Conservation (phyloP, 2,797 vertebrate genomes). For the Gephyroberyx darwinii region DNA sequence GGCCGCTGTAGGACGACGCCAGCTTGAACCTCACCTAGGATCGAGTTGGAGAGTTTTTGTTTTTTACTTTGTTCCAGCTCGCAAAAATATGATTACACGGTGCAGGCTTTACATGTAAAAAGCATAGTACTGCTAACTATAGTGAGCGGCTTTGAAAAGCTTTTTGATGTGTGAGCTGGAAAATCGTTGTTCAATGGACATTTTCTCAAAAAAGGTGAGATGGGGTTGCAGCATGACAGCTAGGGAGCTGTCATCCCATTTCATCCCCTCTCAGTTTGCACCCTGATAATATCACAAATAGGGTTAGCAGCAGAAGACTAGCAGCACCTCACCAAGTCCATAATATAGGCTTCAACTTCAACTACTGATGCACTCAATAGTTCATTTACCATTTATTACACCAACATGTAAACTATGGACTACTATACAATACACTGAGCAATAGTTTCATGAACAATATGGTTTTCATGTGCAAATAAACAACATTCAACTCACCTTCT, state of each 20-base stretch:
- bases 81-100: not conserved
- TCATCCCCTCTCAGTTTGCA: constrained; percentile 3
- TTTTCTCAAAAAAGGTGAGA: not conserved
- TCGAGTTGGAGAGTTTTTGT: constrained; percentile 10
- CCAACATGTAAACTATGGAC: not conserved
- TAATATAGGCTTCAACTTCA: not conserved
- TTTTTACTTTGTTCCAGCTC: constrained; percentile 1
- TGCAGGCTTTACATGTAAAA: too few species aligned
- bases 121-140: too few species aligned
- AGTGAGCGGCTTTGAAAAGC: not conserved
- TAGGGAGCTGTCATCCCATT: constrained; percentile 14
- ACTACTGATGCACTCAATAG: not conserved
- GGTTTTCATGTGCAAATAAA: not conserved
- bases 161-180: not conserved
- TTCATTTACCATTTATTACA: not conserved
- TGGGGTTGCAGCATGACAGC: constrained; percentile 1
- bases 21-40: constrained; percentile 90
- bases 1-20: constrained; percentile 92
- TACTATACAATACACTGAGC: not conserved
- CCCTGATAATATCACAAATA: constrained; percentile 15
- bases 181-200: constrained; percentile 13
- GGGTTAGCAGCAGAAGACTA: not conserved
- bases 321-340: not conserved
- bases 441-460: not conserved
- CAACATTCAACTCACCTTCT: not conserved